A percentile compares a stretch with the other conserved stretches of the same genome.
These are phyloP conservation scores for Podabrus alpinus DNA, from an alignment of 2,888 invertebrate genomes.

Conservation along the genomic window DNA sequence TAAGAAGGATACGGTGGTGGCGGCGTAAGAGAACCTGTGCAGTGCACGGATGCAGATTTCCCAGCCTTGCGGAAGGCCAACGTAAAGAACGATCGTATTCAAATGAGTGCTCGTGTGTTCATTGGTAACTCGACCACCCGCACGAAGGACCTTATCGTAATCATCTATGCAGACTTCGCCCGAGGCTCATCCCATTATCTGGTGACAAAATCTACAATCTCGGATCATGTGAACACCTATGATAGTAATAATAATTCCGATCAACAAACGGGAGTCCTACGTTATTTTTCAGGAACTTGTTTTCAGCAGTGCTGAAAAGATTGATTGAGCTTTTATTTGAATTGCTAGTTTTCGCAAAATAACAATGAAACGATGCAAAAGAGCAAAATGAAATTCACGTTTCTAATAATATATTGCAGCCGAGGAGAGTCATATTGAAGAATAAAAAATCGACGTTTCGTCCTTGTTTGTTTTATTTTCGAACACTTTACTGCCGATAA, in stretches of 20 bases:
- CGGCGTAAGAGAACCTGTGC: slow-evolving; percentile 31
- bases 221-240: slow-evolving; percentile 55
- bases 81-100: slow-evolving; percentile 54
- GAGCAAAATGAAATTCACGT: slow-evolving; percentile 33
- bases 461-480: slow-evolving; percentile 45
- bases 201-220: slow-evolving; percentile 58
- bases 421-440: slow-evolving; percentile 37
- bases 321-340: neutral
- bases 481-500: slow-evolving; percentile 49
- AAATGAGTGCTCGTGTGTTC: slow-evolving; percentile 54
- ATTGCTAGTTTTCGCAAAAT: neutral
- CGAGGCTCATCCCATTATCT: slow-evolving; percentile 48
- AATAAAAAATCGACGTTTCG: slow-evolving; percentile 41
- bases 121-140: slow-evolving; percentile 50
- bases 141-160: slow-evolving; percentile 48
- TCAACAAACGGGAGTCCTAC: neutral
- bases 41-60: slow-evolving; percentile 48
- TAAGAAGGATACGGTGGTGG: slow-evolving; percentile 38
- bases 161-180: slow-evolving; percentile 47
- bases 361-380: neutral
- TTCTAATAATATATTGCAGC: slow-evolving; percentile 41
- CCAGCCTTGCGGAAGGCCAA: slow-evolving; percentile 35
- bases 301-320: neutral
- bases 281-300: neutral
- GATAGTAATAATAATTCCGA: slow-evolving; percentile 34